A percentile compares a stretch with the other conserved stretches of the same genome.
Evolutionary conservation across 2,888 invertebrate genomes (phyloP).

Genomic region (Sylvicola fuscatus): DNA sequence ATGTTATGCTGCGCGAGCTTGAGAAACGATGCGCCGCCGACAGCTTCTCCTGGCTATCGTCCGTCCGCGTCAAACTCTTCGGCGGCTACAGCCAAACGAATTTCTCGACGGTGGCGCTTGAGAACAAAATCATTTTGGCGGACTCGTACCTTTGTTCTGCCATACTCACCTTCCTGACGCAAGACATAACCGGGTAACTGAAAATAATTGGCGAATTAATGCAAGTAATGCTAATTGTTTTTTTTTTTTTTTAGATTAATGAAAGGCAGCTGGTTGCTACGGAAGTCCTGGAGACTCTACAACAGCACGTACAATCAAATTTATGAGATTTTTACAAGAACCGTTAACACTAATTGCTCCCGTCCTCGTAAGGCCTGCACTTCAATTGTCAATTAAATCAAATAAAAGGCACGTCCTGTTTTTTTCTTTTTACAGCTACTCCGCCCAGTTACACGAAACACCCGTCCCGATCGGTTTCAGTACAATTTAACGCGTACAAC

Average conservation of each 20-base stretch:
- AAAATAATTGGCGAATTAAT: no score
- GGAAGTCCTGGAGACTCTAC: conserved; percentile 49
- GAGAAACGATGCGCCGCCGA: conserved; percentile 34
- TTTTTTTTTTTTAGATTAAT: background rate
- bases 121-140: conserved; percentile 42
- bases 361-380: background rate
- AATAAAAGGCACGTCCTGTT: no score
- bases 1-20: conserved; percentile 33
- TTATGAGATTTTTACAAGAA: conserved; percentile 28
- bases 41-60: conserved; percentile 30
- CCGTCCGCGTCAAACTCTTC: conserved; percentile 29
- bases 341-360: conserved; percentile 17
- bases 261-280: conserved; percentile 42
- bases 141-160: conserved; percentile 44
- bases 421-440: no score
- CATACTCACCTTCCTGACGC: conserved; percentile 39
- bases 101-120: conserved; percentile 28
- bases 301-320: conserved; percentile 39
- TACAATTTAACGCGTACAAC: no score
- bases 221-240: no score
- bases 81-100: conserved; percentile 12
- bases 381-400: no score
- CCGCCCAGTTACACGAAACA: no score
- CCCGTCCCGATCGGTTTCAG: no score
- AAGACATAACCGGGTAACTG: conserved; percentile 32